Evolutionary conservation across 2,888 invertebrate species (phyloP), one percentile per base, ranked within the genome.

Genomic region (Eristalis tenax): DNA sequence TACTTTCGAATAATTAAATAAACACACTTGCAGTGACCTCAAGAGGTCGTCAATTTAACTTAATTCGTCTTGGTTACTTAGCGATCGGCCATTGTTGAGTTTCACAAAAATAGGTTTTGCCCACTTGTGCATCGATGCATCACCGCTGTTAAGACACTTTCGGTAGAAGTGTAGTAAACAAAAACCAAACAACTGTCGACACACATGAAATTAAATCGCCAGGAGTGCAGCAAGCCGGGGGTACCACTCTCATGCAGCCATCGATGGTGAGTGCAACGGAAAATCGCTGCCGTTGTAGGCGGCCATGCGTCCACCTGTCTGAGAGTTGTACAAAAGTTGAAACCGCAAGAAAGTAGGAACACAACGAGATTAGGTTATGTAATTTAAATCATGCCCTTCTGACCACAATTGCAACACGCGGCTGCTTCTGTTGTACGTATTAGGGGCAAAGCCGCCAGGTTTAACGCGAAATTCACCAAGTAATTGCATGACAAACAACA

Each of bases 61-160:
- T 2, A 38, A 38, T 11, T 15, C n/a, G n/a, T 43, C 50, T 18
- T 18, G 50, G 8, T 59, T 26, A 28, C 13, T 59, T 15, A 18
- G 26, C 11, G 10, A 59, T 11, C 22, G 23, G 22, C 13, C 59
- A 26, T 4, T 4, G 2, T 13, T 56, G n/a, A 56, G 56, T n/a
- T 61, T 38, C 15, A 61, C 83, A 74, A 13, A 26, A 68, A 56
- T 38, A n/a, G 13, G 40, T 15, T 73, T 81, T 83, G 75, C 86
- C 86, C 82, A 86, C 65, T 87, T 87, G 83, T 73, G 75, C 87
- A 83, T 70, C 74, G 83, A 83, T 83, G 87, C 87, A 83, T 83
- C 87, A 80, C 75, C 70, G 59, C 68, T 66, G 82, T 86, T 75
- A 61, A 77, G 82, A 82, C 78, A 82, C 64, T 70, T 82, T 50